Evolutionary conservation across 2,888 invertebrate genomes (phyloP).

Genomic region (Colletes collaris): DNA sequence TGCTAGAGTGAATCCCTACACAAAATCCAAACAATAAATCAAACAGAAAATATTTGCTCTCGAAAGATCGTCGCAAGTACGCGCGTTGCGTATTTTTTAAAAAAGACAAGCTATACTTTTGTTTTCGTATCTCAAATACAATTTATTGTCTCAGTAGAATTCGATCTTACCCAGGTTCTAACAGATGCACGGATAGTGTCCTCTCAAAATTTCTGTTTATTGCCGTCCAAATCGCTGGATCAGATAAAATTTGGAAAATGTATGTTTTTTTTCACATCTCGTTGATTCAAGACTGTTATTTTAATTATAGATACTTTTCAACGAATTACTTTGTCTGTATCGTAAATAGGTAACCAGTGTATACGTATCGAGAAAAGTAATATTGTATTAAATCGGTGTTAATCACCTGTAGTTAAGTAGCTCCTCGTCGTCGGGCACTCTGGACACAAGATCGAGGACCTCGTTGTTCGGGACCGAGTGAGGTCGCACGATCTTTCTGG

Average conservation of each 20-base stretch:
- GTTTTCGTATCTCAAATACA: too few species aligned
- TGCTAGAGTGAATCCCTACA: background rate
- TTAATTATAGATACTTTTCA: too few species aligned
- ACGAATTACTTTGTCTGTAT: too few species aligned
- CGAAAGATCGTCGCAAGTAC: background rate
- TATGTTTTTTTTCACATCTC: too few species aligned
- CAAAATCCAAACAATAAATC: conserved; percentile 1
- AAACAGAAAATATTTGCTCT: background rate
- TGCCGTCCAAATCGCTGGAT: conserved; percentile 9
- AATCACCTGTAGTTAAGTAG: conserved; percentile 87
- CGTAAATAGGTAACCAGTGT: too few species aligned
- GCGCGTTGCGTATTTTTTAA: background rate
- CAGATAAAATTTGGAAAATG: conserved; percentile 6
- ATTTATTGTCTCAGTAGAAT: too few species aligned
- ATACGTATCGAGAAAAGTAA: too few species aligned
- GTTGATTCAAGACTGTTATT: too few species aligned
- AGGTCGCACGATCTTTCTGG: conserved; percentile 95
- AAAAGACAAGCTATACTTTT: too few species aligned
- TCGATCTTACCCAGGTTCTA: conserved; percentile 13
- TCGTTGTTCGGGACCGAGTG: conserved; percentile 99
- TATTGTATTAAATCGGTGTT: background rate
- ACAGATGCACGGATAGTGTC: conserved; percentile 5
- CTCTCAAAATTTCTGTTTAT: conserved; percentile 19
- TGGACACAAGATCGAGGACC: conserved; percentile 95
- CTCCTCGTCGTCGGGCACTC: conserved; percentile 97